Evolutionary conservation across 2,797 vertebrate species (phyloP).

Genomic region (Scolopax bukidnonensis): DNA sequence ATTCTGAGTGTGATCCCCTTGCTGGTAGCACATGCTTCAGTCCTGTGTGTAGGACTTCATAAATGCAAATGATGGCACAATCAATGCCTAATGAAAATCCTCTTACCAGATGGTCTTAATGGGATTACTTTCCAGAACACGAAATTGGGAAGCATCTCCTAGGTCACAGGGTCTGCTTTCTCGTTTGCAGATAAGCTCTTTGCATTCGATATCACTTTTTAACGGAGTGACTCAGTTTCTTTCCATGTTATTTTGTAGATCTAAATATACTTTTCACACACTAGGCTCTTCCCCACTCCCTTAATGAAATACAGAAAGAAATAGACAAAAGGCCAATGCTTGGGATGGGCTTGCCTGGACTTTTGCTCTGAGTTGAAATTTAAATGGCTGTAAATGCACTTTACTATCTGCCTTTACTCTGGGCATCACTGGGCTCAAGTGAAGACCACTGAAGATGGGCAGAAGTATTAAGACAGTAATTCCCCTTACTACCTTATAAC

Average conservation of each 20-base stretch:
- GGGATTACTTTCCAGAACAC: conserved; percentile 38
- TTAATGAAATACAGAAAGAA: background rate
- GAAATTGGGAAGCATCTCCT: background rate
- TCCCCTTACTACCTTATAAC: background rate
- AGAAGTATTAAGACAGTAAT: background rate
- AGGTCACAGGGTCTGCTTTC: background rate
- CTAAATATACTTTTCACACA: background rate
- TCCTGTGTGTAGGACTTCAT: background rate
- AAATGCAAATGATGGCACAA: conserved; percentile 20
- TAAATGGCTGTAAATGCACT: background rate
- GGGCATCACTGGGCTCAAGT: background rate
- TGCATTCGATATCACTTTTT: background rate
- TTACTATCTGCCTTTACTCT: background rate
- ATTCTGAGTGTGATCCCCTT: background rate
- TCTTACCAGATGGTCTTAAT: conserved; percentile 48
- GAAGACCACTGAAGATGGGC: background rate
- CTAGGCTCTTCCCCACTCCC: background rate
- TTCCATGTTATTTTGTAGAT: background rate
- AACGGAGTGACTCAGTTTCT: background rate
- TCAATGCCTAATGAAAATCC: conserved; percentile 41
- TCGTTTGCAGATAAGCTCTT: conserved; percentile 27
- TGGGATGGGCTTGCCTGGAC: background rate
- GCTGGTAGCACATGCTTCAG: background rate
- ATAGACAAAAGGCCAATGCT: background rate
- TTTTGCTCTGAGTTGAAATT: background rate